A percentile compares a stretch with the other conserved stretches of the same genome.
Evolutionary conservation across 1,140 invertebrate genomes (phyloP).

Genomic region (Megathymus violae): DNA sequence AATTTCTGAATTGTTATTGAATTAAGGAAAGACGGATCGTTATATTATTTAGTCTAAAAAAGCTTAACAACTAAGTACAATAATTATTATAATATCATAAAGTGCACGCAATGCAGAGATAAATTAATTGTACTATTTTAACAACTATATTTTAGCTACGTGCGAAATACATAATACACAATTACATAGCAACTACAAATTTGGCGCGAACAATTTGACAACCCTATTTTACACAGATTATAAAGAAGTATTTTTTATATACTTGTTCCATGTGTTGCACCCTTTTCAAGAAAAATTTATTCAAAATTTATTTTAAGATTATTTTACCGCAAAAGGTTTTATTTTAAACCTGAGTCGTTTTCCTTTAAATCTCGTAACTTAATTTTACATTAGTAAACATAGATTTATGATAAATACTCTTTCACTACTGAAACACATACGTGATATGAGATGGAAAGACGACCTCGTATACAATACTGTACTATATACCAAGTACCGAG

Average conservation of each 20-base stretch:
- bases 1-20: neutral
- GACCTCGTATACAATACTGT: conserved; percentile 60
- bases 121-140: conserved; percentile 7
- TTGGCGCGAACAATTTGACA: conserved; percentile 12
- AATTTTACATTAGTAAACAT: too few relatives aligned
- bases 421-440: conserved; percentile 20
- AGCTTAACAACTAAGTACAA: conserved; percentile 19
- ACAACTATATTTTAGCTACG: conserved; percentile 8
- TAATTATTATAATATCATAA: conserved; percentile 2
- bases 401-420: neutral
- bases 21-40: conserved; percentile 12
- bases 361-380: neutral
- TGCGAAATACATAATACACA: conserved; percentile 14
- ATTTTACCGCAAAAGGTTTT: too few relatives aligned
- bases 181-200: conserved; percentile 4
- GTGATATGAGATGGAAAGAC: conserved; percentile 55
- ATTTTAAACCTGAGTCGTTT: neutral
- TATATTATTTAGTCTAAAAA: conserved; percentile 5
- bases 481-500: conserved; percentile 34
- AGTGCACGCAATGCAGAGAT: conserved; percentile 16
- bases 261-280: too few relatives aligned
- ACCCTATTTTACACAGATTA: neutral
- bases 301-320: neutral
- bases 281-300: neutral
- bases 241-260: neutral